Base-by-base conservation (phyloP, 2,797 vertebrate genomes). In the Pygocentrus nattereri region DNA sequence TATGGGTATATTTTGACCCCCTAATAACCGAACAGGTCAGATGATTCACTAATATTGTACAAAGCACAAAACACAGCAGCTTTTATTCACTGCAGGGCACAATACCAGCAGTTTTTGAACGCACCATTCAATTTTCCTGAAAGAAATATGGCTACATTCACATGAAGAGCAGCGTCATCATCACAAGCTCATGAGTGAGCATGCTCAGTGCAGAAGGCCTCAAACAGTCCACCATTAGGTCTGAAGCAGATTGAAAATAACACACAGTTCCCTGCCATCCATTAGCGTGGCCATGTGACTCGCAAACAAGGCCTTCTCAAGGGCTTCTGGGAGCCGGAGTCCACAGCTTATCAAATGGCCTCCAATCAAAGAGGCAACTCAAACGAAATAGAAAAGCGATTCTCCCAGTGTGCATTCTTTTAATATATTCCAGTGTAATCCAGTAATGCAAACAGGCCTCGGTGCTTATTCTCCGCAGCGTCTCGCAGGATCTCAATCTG, bases 281-380 rank as follows among this genome's bases (percentile, higher is more conserved):
- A 72, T 21, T 65, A 44, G 38, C 15, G 4, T 38, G 58, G 30
- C 34, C 78, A 70, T 49, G 67, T 78, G 76, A 78, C 52, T 38
- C 27, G 27, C 34, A 72, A 25, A 64, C 12, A 30, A 38, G 6
- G 34, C 67, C 65, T n/a, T n/a, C 52, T 70, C 10, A 19, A 44
- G 41, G 21, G 56, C 30, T 62, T 72, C 56, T 50, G 68, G 44
- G 68, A 79, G 2, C 1, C 49, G 25, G 68, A 78, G 41, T 73
- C 69, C 15, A 21, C 15, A 38, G 44, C 15, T 61, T 47, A 27
- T 50, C 19, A 69, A 61, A 50, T 52, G 19, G n/a, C 13, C 41
- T 52, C 56, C 27, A 61, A 61, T 70, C 54, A 19, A 78, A 64
- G 30, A 16, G 3, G 30, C 44, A 52, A 21, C 71, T 61, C 5